A percentile compares a stretch with the other conserved stretches of the same genome.
Evolutionary conservation across 2,888 invertebrate genomes (phyloP).

Genomic region (Epirrhoe tristata): DNA sequence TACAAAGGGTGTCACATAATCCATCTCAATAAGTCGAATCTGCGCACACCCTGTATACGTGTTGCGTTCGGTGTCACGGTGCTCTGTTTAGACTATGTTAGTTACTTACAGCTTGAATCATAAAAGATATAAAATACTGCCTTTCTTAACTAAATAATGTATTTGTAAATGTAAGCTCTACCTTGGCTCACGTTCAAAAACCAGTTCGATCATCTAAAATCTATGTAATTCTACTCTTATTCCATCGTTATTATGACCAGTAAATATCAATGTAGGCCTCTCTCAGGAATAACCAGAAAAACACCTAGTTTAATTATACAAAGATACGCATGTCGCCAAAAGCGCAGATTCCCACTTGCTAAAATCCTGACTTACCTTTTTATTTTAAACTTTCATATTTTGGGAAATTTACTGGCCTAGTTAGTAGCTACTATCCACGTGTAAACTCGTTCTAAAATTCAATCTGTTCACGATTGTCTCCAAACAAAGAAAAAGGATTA

Average conservation of each 20-base stretch:
- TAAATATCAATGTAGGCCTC: too few species aligned
- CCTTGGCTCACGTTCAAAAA: too few species aligned
- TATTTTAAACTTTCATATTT: background rate
- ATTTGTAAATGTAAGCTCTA: too few species aligned
- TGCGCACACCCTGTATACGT: conserved; percentile 30
- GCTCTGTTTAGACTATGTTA: conserved; percentile 18
- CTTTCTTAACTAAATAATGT: too few species aligned
- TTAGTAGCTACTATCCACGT: conserved; percentile 3
- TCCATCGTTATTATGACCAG: too few species aligned
- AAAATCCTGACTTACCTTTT: too few species aligned
- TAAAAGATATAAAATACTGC: too few species aligned
- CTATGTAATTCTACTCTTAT: too few species aligned
- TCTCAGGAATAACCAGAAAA: too few species aligned
- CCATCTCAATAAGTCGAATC: conserved; percentile 43
- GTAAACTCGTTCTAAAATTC: conserved; percentile 16
- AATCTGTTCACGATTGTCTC: conserved; percentile 38
- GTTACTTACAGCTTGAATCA: background rate
- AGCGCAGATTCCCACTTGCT: background rate
- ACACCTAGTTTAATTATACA: too few species aligned
- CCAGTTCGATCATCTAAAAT: too few species aligned
- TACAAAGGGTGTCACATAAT: conserved; percentile 43
- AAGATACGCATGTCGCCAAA: background rate
- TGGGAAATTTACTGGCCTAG: background rate
- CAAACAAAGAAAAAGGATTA: conserved; percentile 38
- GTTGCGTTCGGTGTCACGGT: conserved; percentile 23